A percentile compares a stretch with the other conserved stretches of the same genome.
These are phyloP conservation scores for Coilia nasus DNA, from an alignment of 2,797 vertebrate species.

Conservation along the genomic window DNA sequence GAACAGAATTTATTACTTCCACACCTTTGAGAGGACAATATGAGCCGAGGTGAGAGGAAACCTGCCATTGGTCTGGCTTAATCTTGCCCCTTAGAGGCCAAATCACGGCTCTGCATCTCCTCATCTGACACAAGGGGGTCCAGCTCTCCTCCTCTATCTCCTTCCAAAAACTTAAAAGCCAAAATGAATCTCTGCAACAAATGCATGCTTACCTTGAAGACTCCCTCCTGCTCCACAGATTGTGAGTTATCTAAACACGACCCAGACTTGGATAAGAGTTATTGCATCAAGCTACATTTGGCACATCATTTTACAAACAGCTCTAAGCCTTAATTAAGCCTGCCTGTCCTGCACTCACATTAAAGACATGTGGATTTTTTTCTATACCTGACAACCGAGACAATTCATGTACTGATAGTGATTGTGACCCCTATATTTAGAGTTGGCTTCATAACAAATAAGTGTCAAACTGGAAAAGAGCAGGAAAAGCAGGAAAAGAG, in stretches of 20 bases:
- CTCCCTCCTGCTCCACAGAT: not conserved
- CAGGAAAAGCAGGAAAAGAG: not conserved
- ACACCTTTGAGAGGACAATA: not conserved
- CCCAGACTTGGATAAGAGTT: not conserved
- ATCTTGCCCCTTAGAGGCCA: not conserved
- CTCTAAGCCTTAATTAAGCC: constrained; percentile 67
- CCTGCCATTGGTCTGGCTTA: not conserved
- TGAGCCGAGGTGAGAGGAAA: not conserved
- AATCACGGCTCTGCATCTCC: not conserved
- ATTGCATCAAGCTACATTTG: not conserved
- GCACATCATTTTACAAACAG: constrained; percentile 42
- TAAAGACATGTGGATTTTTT: not conserved
- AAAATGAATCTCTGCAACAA: not conserved
- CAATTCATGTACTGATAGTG: not conserved
- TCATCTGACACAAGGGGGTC: not conserved
- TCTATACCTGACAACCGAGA: not conserved
- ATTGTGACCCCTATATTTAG: not conserved
- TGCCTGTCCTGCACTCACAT: constrained; percentile 34
- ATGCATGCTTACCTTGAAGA: not conserved
- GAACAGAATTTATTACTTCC: not conserved
- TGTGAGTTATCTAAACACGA: not conserved
- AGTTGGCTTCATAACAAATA: not conserved
- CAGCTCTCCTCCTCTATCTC: not conserved
- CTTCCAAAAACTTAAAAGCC: not conserved
- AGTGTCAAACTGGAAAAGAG: not conserved